Percentiles rank a stretch among this genome's conserved stretches.
Conservation (phyloP, 37 sponge, comb jelly and placozoan genomes). For the Beroe ovata region DNA sequence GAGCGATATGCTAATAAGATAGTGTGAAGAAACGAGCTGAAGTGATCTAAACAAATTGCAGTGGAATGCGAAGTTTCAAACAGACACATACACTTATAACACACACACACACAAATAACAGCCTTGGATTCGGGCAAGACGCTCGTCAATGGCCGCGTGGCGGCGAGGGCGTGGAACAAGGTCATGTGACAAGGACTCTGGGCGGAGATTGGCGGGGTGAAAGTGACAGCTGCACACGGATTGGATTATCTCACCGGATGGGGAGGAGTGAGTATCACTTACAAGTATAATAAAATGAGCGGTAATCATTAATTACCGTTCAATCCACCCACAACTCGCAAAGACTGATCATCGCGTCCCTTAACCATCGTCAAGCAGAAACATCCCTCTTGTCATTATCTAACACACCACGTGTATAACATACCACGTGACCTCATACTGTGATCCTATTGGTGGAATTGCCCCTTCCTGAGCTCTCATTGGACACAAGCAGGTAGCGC, state of each 20-base stretch:
- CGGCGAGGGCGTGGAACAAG: constrained; percentile 28
- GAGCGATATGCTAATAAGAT: background rate
- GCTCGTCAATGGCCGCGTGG: background rate
- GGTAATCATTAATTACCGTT: constrained; percentile 49
- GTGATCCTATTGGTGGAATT: background rate
- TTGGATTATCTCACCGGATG: background rate
- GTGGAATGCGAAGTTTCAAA: background rate
- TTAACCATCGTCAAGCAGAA: constrained; percentile 52
- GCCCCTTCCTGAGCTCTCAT: background rate
- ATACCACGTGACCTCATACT: background rate
- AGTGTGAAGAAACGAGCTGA: background rate
- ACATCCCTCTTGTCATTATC: constrained; percentile 53
- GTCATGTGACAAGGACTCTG: background rate
- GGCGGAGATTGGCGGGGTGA: background rate
- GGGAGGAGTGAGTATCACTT: constrained; percentile 15
- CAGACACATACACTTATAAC: background rate
- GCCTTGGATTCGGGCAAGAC: background rate
- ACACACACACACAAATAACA: constrained; percentile 32
- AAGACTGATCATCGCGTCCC: constrained; percentile 6
- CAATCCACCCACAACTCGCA: background rate
- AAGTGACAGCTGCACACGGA: background rate
- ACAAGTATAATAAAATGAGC: constrained; percentile 53
- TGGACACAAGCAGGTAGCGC: background rate
- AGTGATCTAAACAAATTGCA: background rate
- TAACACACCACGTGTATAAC: constrained; percentile 63